Evolutionary conservation across 2,888 invertebrate species (phyloP), one percentile per base, ranked within the genome.

Genomic region (Macaria notata): DNA sequence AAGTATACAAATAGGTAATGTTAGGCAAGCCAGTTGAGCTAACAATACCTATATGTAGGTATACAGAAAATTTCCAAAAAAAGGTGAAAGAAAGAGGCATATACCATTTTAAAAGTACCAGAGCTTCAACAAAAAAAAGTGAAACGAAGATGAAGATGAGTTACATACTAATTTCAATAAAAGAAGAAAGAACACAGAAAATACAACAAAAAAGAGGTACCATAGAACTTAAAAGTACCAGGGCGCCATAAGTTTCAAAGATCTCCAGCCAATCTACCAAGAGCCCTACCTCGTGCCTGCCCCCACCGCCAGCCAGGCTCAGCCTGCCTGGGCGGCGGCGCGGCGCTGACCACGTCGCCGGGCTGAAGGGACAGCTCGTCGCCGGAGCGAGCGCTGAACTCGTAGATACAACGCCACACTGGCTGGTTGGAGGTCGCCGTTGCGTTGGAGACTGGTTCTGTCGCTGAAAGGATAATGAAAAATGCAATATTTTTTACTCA

Each of bases 281-380:
- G 5, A 19, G 36, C 9, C 46, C 61, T 58, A 88, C 92, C 98
- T 75, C 96, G 93, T 36, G 98, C 95, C 73, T 96, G 96, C 0
- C 99, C 99, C 66, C 98, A 97, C 71, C 97, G 90, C 98, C 99
- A 99, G n/a, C 99, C 99, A 0, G 98, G 98, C 78, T 99, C 99
- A 0, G 98, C 96, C 68, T 95, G 96, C 55, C 96, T 93, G 4
- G 94, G 92, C 3, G 96, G 94, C 61, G 93, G 94, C 0, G 86
- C 93, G 0, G 92, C 93, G 81, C 96, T 96, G 59, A 99, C 97
- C 78, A 97, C 94, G 81, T 99, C 99, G 0, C 99, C 99, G 0
- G 98, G 97, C 82, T 96, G 95, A 72, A 99, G 95, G 29, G 97
- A 96, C 38, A 99, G 94, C 82, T 99, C 99, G 84, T 99, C 99